Percentiles rank a stretch among this genome's conserved stretches.
These are phyloP conservation scores for Andinoacara biseriatus DNA, from an alignment of 2,113 vertebrate genomes.

Conservation along the genomic window DNA sequence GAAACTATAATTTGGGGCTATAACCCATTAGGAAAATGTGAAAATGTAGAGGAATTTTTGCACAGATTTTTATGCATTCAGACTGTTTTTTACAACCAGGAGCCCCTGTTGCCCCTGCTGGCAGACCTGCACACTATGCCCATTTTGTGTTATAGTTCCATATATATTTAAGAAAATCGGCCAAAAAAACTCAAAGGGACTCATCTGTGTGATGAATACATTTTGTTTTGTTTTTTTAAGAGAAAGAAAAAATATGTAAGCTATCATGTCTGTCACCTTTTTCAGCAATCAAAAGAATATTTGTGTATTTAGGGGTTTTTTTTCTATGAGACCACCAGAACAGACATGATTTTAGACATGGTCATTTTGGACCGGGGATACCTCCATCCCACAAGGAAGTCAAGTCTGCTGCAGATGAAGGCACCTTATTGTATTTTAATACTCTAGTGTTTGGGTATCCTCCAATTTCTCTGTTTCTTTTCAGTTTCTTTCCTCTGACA, in stretches of 20 bases:
- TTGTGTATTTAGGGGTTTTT: not conserved
- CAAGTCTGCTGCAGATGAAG: constrained; percentile 41
- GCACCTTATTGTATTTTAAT: constrained; percentile 44
- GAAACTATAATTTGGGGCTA: not conserved
- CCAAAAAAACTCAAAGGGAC: not conserved
- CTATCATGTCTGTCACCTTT: not conserved
- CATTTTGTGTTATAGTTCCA: not conserved
- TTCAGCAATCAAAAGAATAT: not conserved
- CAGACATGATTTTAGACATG: not conserved
- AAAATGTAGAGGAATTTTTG: not conserved
- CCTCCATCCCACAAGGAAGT: constrained; percentile 14
- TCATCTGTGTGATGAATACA: not conserved
- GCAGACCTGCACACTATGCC: no score
- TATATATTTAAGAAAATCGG: not conserved
- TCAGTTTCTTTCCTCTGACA: constrained; percentile 45
- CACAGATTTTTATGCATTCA: not conserved
- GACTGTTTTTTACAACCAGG: no score
- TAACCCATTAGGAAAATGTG: not conserved
- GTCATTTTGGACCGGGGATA: not conserved
- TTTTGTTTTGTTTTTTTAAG: not conserved
- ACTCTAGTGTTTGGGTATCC: constrained; percentile 30
- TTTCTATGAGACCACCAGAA: constrained; percentile 22
- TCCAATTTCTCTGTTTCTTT: constrained; percentile 45
- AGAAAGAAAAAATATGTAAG: not conserved
- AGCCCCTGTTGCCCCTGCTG: no score